phyloP scores from a whole-genome alignment of 2,113 vertebrate species.

The Mesoclemmys tuberculata region DNA sequence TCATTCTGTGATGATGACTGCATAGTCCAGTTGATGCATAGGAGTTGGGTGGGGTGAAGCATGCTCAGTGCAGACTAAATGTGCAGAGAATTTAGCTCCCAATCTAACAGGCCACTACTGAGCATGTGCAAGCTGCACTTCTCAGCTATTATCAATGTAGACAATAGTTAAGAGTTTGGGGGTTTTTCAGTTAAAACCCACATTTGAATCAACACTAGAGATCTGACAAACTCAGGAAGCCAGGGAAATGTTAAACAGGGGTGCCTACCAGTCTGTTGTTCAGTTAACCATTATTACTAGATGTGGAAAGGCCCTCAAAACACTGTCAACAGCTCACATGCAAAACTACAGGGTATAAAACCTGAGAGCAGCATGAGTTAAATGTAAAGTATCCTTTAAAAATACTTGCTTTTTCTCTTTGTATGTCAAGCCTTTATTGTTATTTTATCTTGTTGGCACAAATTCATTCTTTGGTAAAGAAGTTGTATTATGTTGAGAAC shows the following conservation, averaged over 20 bases:
- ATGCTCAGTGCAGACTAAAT: not conserved
- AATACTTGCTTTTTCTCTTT: not conserved
- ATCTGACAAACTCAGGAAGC: not conserved
- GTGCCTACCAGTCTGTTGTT: not conserved
- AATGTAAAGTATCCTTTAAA: not conserved
- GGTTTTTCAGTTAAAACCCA: not conserved
- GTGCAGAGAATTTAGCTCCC: not conserved
- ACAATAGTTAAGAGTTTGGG: not conserved
- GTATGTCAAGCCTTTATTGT: not conserved
- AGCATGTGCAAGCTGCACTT: not conserved
- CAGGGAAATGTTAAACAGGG: not conserved
- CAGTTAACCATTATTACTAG: not conserved
- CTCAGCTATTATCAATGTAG: not conserved
- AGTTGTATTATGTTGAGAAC: not conserved
- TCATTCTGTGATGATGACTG: not conserved
- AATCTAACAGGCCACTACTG: not conserved
- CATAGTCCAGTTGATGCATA: not conserved
- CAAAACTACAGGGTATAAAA: not conserved
- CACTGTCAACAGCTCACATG: not conserved
- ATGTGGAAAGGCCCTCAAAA: not conserved
- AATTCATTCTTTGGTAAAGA: not conserved
- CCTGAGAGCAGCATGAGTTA: not conserved
- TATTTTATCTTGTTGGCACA: not conserved
- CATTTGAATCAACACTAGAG: not conserved
- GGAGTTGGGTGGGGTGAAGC: not conserved